These are phyloP conservation scores for Andinoacara biseriatus DNA, from an alignment of 2,113 vertebrate genomes.

Conservation along the genomic window DNA sequence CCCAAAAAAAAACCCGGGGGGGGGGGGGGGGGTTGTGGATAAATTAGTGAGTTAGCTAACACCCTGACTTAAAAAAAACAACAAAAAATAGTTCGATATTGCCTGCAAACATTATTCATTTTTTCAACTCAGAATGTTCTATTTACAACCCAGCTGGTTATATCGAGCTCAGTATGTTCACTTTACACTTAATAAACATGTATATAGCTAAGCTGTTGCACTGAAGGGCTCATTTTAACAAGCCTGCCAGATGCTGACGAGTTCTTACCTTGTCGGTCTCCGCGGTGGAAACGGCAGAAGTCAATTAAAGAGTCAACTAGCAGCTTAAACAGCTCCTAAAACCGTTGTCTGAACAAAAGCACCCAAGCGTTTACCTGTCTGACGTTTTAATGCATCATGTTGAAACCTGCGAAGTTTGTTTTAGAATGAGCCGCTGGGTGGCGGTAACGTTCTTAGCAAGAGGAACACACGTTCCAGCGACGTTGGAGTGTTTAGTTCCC, in stretches of 20 bases:
- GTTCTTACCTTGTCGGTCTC: slow-evolving; percentile 15
- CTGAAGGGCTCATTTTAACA: not conserved
- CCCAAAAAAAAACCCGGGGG: too few species aligned
- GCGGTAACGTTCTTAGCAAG: not conserved
- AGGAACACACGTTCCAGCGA: too few species aligned
- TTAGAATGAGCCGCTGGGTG: not conserved
- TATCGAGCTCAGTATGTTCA: not conserved
- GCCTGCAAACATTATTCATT: not conserved
- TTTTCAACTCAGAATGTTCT: not conserved
- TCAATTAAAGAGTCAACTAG: not conserved
- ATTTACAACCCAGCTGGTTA: not conserved
- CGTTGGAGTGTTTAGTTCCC: too few species aligned
- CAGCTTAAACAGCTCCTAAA: not conserved
- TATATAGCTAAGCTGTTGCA: not conserved
- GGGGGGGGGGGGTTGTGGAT: not conserved
- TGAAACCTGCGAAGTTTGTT: not conserved
- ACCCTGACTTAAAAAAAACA: not conserved
- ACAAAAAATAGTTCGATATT: not conserved
- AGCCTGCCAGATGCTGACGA: not conserved
- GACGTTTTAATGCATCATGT: not conserved
- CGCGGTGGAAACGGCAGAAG: not conserved
- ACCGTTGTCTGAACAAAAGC: not conserved
- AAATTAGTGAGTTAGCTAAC: not conserved
- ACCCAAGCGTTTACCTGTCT: not conserved
- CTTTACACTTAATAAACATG: not conserved